A percentile compares a stretch with the other conserved stretches of the same genome.
Evolutionary conservation across 2,888 invertebrate species (phyloP).

Genomic region (Tenthredo amoena): DNA sequence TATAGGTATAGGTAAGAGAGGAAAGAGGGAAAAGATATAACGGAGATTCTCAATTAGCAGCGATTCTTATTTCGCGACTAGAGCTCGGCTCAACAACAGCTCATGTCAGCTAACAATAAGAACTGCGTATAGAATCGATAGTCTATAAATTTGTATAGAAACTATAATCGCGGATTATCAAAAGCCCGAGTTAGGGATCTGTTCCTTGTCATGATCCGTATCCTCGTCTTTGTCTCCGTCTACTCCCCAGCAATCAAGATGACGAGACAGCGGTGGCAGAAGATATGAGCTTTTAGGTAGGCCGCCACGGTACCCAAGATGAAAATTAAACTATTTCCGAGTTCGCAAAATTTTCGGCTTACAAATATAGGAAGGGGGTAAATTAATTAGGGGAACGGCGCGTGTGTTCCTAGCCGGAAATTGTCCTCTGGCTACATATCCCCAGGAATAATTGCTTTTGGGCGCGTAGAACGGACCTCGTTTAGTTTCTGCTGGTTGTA

Average conservation of each 20-base stretch:
- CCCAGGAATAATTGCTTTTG: constrained; percentile 36
- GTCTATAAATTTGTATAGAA: not conserved
- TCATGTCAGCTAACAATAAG: not conserved
- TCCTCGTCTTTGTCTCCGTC: not conserved
- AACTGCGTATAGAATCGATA: not conserved
- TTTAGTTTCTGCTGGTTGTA: not conserved
- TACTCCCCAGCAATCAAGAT: constrained; percentile 31
- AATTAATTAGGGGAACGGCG: constrained; percentile 45
- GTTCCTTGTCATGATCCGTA: no score
- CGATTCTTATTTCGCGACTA: not conserved
- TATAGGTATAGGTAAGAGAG: not conserved
- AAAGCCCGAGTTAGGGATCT: not conserved
- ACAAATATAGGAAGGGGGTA: not conserved
- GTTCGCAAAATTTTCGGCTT: constrained; percentile 41
- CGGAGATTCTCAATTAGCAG: not conserved
- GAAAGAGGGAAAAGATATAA: not conserved
- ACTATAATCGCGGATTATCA: not conserved
- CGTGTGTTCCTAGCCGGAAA: constrained; percentile 20
- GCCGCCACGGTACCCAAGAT: not conserved
- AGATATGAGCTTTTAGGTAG: not conserved
- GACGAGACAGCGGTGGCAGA: not conserved
- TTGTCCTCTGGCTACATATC: not conserved
- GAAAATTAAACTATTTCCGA: constrained; percentile 43
- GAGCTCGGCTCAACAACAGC: not conserved
- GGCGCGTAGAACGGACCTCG: constrained; percentile 30